phyloP scores from a whole-genome alignment of 1,140 invertebrate genomes.

The Anthonomus grandis region DNA sequence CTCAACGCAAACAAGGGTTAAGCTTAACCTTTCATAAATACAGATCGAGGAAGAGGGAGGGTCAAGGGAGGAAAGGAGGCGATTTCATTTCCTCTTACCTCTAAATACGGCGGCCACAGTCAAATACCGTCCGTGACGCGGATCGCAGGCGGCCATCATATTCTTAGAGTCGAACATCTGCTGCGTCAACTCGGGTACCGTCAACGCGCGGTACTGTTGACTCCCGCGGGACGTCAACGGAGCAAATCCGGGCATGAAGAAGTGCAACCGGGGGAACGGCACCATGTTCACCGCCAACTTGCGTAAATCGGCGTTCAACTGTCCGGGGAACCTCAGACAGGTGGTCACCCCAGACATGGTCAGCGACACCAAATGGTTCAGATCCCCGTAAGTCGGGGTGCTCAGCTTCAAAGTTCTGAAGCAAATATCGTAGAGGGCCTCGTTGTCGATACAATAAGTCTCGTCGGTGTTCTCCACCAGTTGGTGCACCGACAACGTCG shows the following conservation, averaged over 20 bases:
- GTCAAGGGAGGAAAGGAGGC: too few relatives aligned
- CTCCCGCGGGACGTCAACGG: conserved; percentile 82
- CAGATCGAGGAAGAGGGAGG: too few relatives aligned
- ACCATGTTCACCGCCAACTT: conserved; percentile 98
- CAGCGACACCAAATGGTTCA: conserved; percentile 72
- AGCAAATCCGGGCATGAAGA: conserved; percentile 95
- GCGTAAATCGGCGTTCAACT: conserved; percentile 83
- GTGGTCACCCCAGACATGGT: conserved; percentile 85
- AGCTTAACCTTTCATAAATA: too few relatives aligned
- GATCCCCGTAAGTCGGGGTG: conserved; percentile 70
- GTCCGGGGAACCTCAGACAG: conserved; percentile 65
- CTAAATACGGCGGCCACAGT: conserved; percentile 89
- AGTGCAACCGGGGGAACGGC: conserved; percentile 91
- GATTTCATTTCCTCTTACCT: too few relatives aligned
- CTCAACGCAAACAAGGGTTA: too few relatives aligned
- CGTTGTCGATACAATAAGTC: conserved; percentile 82
- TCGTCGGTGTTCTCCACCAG: conserved; percentile 81
- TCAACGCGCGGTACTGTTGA: conserved; percentile 74
- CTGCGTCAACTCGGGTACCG: conserved; percentile 72
- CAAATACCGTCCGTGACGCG: conserved; percentile 66
- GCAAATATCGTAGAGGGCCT: conserved; percentile 87
- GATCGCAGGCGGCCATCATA: conserved; percentile 81
- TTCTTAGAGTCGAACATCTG: conserved; percentile 73
- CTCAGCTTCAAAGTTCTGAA: conserved; percentile 78
- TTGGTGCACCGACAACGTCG: conserved; percentile 78